Conservation (phyloP, 2,113 vertebrate species). For the Jaculus jaculus region DNA sequence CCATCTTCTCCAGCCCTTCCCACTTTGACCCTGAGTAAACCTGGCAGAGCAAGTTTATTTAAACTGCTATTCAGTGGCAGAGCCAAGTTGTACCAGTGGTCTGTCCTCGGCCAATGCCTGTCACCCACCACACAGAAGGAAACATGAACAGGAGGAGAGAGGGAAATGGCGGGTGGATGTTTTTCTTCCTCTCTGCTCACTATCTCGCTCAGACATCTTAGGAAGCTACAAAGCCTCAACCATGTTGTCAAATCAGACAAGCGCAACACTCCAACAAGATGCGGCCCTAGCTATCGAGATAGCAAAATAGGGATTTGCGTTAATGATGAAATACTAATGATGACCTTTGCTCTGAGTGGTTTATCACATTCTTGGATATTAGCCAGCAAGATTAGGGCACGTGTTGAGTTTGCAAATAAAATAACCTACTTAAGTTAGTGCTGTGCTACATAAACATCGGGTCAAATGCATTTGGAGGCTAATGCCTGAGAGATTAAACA, state of each 20-base stretch:
- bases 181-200: neutral
- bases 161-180: neutral
- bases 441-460: slow-evolving; percentile 4
- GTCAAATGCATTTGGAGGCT: neutral
- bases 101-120: neutral
- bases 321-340: neutral
- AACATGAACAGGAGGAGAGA: neutral
- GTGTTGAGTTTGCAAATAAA: slow-evolving; percentile 30
- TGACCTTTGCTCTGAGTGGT: neutral
- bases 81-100: neutral
- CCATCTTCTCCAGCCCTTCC: neutral
- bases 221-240: neutral
- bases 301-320: neutral
- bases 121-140: neutral
- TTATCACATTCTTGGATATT: neutral
- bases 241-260: neutral
- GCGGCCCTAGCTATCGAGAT: neutral
- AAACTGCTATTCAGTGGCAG: neutral
- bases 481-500: neutral
- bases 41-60: neutral
- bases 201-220: neutral
- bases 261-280: neutral
- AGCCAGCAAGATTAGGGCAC: neutral
- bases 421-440: neutral
- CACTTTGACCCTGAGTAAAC: slow-evolving; percentile 5